phyloP scores from a whole-genome alignment of 2,113 vertebrate species.

The Cygnus atratus region DNA sequence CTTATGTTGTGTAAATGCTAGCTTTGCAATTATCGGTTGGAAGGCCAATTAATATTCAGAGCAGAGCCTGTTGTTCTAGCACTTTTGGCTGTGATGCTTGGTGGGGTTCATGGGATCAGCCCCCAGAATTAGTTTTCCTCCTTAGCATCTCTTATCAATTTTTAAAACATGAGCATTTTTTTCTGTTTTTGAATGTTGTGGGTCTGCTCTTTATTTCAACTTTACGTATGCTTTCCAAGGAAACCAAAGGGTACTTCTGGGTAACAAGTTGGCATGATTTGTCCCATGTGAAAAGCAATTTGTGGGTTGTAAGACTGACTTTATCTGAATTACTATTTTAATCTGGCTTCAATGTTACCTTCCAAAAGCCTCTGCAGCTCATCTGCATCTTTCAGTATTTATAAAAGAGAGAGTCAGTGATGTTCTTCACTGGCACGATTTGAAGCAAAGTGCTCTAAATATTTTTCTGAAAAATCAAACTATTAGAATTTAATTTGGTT shows the following conservation, averaged over 20 bases:
- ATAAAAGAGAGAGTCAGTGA: not conserved
- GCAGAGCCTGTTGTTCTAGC: not conserved
- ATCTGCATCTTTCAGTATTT: not conserved
- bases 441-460: not conserved
- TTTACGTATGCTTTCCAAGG: not conserved
- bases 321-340: not conserved
- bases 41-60: conserved; percentile 54
- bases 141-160: not conserved
- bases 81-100: not conserved
- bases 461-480: not conserved
- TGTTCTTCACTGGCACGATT: not conserved
- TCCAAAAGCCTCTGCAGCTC: not conserved
- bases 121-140: not conserved
- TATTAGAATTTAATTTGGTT: not conserved
- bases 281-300: not conserved
- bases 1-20: conserved; percentile 3
- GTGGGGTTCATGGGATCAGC: not conserved
- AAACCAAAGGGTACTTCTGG: not conserved
- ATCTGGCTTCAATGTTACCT: not conserved
- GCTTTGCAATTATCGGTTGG: conserved; percentile 40
- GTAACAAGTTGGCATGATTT: not conserved
- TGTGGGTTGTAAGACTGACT: not conserved
- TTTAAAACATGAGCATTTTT: not conserved
- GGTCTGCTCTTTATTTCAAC: not conserved
- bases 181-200: not conserved